Evolutionary conservation across 2,888 invertebrate species (phyloP).

Genomic region (Neuroscelio doddi): DNA sequence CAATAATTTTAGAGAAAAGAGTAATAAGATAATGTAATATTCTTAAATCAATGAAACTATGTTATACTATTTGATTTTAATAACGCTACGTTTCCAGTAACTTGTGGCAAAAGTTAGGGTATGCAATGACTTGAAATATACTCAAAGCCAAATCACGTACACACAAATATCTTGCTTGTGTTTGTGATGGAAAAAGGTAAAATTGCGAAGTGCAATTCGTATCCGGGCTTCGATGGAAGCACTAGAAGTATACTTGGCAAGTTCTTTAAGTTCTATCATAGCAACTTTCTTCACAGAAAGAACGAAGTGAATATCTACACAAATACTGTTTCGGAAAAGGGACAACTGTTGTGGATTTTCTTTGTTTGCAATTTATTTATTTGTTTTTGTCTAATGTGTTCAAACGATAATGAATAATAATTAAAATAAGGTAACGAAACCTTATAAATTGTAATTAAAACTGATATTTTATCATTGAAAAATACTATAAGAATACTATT

Average conservation of each 20-base stretch:
- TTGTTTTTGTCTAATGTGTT: too few relatives aligned
- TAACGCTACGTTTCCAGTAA: constrained; percentile 25
- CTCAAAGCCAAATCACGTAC: constrained; percentile 12
- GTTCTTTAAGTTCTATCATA: constrained; percentile 18
- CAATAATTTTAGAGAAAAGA: too few relatives aligned
- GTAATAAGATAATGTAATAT: too few relatives aligned
- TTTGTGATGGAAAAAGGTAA: constrained; percentile 11
- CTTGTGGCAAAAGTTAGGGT: constrained; percentile 28
- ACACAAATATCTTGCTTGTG: neutral
- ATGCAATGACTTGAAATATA: constrained; percentile 22
- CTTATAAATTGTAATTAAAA: too few relatives aligned
- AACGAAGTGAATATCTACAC: constrained; percentile 11
- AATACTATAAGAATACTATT: too few relatives aligned
- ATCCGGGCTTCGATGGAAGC: constrained; percentile 16
- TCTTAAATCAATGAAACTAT: constrained; percentile 17
- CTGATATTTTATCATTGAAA: too few relatives aligned
- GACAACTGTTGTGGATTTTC: neutral
- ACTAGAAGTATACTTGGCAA: constrained; percentile 19
- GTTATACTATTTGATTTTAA: constrained; percentile 14
- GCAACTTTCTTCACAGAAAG: constrained; percentile 10
- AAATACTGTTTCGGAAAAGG: constrained; percentile 3
- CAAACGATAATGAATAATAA: too few relatives aligned
- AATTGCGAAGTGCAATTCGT: constrained; percentile 25
- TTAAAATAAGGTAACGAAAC: too few relatives aligned
- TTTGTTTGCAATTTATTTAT: too few relatives aligned